Conservation (phyloP, 2,113 vertebrate species). For the Procapra przewalskii region DNA sequence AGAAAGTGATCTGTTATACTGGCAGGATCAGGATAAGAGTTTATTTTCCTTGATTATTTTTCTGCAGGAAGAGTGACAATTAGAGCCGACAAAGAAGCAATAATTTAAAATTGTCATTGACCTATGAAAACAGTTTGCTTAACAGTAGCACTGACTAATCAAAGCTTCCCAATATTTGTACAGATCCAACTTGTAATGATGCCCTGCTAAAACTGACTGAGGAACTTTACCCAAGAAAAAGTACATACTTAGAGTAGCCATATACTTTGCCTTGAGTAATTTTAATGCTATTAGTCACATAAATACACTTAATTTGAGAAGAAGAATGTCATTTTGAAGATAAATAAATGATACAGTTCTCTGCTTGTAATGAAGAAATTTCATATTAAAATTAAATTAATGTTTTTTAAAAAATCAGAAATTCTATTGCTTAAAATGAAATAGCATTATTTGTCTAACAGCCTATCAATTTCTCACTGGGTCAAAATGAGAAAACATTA, state of each 20-base stretch:
- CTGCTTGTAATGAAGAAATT: neutral
- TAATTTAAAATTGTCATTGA: neutral
- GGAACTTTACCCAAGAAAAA: neutral
- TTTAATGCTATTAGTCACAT: neutral
- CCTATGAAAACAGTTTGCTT: neutral
- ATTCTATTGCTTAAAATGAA: neutral
- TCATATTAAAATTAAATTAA: neutral
- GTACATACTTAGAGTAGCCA: neutral
- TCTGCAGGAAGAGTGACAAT: neutral
- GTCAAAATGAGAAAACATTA: neutral
- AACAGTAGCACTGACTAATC: neutral
- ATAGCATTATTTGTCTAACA: neutral
- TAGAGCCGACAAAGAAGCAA: neutral
- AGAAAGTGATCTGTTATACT: neutral
- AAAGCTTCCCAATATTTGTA: neutral
- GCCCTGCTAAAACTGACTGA: neutral
- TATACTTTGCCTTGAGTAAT: accelerated
- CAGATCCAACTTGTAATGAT: neutral
- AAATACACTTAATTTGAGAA: neutral
- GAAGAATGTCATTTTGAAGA: neutral
- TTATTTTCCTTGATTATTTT: neutral
- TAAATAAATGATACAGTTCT: neutral
- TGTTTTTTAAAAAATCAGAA: neutral
- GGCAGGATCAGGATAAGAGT: neutral
- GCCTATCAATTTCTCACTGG: neutral